Percentiles rank a stretch among this genome's conserved stretches.
Conservation (phyloP, 2,797 vertebrate genomes). For the Phylloscopus collybita region DNA sequence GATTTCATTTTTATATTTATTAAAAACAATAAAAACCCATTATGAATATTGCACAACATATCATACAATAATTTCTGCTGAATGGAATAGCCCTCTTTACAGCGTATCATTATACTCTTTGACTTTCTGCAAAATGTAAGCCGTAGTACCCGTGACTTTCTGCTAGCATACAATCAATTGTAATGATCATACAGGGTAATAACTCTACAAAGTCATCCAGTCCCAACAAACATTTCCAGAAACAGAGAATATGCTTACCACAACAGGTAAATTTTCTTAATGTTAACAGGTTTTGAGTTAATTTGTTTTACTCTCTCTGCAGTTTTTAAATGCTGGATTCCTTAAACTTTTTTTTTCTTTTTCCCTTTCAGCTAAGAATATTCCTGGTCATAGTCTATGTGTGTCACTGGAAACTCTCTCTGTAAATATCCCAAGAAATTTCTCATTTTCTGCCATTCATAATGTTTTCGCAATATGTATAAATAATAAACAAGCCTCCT, state of each 20-base stretch:
- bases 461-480: background rate
- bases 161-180: background rate
- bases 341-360: fast-evolving
- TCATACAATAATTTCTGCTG: background rate
- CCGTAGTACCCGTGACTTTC: background rate
- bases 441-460: background rate
- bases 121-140: background rate
- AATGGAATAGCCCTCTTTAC: background rate
- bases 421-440: background rate
- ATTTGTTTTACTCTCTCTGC: background rate
- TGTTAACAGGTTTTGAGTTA: fast-evolving
- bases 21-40: slow-evolving; percentile 29
- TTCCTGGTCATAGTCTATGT: background rate
- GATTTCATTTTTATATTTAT: slow-evolving; percentile 29
- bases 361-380: background rate
- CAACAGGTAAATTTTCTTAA: background rate
- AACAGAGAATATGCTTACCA: background rate
- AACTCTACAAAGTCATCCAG: background rate
- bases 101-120: background rate
- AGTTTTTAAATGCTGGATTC: background rate
- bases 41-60: slow-evolving; percentile 9
- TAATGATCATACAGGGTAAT: background rate
- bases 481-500: background rate
- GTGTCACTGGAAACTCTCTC: background rate
- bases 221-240: background rate